Evolutionary conservation across 2,888 invertebrate genomes (phyloP).

Genomic region (Callosobruchus maculatus): DNA sequence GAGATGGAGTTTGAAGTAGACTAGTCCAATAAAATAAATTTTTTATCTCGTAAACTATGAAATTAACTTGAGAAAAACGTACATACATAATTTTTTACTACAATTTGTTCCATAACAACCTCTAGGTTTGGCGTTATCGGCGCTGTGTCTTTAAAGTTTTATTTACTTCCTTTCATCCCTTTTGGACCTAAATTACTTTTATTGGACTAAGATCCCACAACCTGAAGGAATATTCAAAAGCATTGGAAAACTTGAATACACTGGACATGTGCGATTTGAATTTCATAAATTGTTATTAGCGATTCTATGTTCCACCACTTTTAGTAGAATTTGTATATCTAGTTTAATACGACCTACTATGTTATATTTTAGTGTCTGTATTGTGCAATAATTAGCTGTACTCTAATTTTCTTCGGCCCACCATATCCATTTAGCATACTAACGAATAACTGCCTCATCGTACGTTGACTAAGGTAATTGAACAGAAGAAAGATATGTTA

Average conservation of each 20-base stretch:
- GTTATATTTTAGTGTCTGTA: not conserved
- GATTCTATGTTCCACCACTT: not conserved
- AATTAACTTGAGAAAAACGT: no score
- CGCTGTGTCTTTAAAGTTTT: no score
- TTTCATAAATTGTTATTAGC: not conserved
- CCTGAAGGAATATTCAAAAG: not conserved
- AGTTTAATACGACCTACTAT: not conserved
- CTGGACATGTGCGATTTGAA: not conserved
- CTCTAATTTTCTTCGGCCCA: not conserved
- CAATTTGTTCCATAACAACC: no score
- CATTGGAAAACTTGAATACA: not conserved
- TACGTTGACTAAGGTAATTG: not conserved
- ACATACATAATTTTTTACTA: no score
- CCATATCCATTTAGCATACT: not conserved
- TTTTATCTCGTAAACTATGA: no score
- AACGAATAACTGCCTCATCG: not conserved
- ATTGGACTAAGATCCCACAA: no score
- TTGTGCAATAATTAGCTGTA: not conserved
- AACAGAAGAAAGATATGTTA: conserved; percentile 22
- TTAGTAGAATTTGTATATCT: not conserved
- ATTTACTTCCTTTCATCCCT: no score
- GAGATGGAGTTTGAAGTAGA: no score
- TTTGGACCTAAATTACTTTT: no score
- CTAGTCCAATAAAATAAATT: no score
- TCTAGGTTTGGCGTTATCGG: no score